A percentile compares a stretch with the other conserved stretches of the same genome.
These are phyloP conservation scores for Pholis gunnellus DNA, from an alignment of 2,113 vertebrate species.

Conservation along the genomic window DNA sequence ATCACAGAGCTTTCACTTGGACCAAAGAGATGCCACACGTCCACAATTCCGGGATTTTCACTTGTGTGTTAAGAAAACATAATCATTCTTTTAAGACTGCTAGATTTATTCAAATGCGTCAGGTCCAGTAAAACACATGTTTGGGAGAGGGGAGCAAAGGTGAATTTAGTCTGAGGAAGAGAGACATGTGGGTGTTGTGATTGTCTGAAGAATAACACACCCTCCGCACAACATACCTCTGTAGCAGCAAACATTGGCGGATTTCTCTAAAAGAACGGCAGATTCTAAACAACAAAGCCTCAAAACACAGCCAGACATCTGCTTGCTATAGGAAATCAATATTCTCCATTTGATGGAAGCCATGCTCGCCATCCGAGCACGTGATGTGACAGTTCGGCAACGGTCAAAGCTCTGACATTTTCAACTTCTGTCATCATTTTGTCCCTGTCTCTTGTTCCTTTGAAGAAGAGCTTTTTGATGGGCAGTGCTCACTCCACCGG, in stretches of 20 bases:
- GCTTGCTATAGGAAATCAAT: slow-evolving; percentile 71
- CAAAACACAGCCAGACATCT: slow-evolving; percentile 52
- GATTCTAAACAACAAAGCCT: slow-evolving; percentile 61
- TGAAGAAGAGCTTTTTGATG: slow-evolving; percentile 49
- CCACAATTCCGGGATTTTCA: slow-evolving; percentile 27
- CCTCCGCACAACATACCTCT: slow-evolving; percentile 29
- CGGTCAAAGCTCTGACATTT: slow-evolving; percentile 59
- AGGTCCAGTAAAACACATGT: slow-evolving; percentile 32
- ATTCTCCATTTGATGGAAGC: slow-evolving; percentile 37
- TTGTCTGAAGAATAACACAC: slow-evolving; percentile 54
- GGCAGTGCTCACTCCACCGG: neutral
- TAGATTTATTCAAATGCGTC: slow-evolving; percentile 4
- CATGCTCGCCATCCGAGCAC: slow-evolving; percentile 48
- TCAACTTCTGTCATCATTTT: slow-evolving; percentile 55
- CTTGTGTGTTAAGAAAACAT: slow-evolving; percentile 27
- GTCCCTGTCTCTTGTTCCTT: slow-evolving; percentile 46
- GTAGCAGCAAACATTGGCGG: slow-evolving; percentile 22
- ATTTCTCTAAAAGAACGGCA: slow-evolving; percentile 28
- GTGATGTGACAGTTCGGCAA: slow-evolving; percentile 37
- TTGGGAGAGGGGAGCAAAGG: slow-evolving; percentile 43
- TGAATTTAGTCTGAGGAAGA: slow-evolving; percentile 37
- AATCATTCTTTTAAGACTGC: slow-evolving; percentile 16
- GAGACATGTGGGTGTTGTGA: slow-evolving; percentile 44
- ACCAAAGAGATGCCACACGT: slow-evolving; percentile 47
- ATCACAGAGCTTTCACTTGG: slow-evolving; percentile 48